Conservation (phyloP, 2,888 invertebrate genomes). For the Acleris cristana region DNA sequence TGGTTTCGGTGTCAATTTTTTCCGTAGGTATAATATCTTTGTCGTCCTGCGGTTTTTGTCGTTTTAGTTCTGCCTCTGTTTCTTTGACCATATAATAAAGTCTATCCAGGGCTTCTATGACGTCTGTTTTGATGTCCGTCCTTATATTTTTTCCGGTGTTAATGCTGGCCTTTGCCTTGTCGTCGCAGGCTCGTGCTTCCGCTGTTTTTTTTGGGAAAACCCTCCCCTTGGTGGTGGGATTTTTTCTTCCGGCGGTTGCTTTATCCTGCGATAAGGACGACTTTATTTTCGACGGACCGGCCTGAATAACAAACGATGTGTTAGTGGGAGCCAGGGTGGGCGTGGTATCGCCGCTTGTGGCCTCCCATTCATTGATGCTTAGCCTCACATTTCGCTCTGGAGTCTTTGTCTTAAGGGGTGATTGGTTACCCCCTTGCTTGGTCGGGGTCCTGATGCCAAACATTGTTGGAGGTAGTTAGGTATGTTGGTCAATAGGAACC, state of each 20-base stretch:
- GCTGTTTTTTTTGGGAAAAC: neutral
- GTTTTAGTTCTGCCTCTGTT: neutral
- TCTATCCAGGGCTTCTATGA: neutral
- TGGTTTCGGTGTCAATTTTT: neutral
- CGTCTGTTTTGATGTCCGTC: neutral
- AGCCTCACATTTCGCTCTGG: neutral
- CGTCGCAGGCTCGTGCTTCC: neutral
- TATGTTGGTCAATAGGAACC: neutral
- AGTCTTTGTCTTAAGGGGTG: neutral
- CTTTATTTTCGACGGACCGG: neutral
- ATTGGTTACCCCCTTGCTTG: neutral
- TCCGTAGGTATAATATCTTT: too few species aligned
- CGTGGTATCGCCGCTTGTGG: neutral
- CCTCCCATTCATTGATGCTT: neutral
- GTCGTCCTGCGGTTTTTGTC: neutral
- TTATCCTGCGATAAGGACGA: neutral
- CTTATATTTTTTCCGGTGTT: neutral
- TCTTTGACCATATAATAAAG: neutral
- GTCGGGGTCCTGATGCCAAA: neutral
- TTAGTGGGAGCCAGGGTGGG: neutral
- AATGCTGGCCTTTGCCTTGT: neutral
- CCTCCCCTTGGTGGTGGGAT: neutral
- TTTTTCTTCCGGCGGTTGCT: neutral
- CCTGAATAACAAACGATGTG: neutral
- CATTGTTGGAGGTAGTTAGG: neutral